A percentile compares a stretch with the other conserved stretches of the same genome.
Evolutionary conservation across 1,140 invertebrate genomes (phyloP).

Genomic region (Microplitis mediator): DNA sequence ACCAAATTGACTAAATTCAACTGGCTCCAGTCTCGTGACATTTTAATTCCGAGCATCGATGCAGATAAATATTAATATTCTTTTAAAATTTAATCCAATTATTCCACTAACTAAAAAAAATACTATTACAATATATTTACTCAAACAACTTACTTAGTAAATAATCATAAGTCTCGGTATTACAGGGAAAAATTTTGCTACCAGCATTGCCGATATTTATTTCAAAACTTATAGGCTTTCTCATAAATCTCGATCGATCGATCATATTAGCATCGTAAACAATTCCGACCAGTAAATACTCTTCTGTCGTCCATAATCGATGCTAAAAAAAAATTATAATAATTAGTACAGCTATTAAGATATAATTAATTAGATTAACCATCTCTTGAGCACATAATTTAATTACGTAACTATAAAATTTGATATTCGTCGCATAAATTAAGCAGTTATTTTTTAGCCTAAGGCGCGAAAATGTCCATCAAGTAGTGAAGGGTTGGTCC

Average conservation of each 20-base stretch:
- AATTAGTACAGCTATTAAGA: background rate
- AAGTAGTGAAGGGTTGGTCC: background rate
- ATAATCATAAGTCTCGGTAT: constrained; percentile 30
- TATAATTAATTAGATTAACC: background rate
- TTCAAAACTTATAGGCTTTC: constrained; percentile 53
- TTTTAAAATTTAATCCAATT: too few relatives aligned
- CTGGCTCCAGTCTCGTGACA: too few relatives aligned
- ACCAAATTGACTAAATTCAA: too few relatives aligned
- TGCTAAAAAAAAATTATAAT: constrained; percentile 36
- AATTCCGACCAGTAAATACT: constrained; percentile 52
- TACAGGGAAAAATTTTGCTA: constrained; percentile 45
- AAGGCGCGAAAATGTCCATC: too few relatives aligned
- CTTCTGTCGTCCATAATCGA: constrained; percentile 52
- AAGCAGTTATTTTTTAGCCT: too few relatives aligned
- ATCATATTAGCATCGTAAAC: constrained; percentile 56
- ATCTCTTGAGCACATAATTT: background rate
- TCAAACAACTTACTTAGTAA: constrained; percentile 17
- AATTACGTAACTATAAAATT: too few relatives aligned
- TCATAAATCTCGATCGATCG: constrained; percentile 49
- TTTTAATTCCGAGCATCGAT: too few relatives aligned
- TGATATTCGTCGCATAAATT: too few relatives aligned
- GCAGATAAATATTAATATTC: too few relatives aligned
- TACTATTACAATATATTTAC: too few relatives aligned
- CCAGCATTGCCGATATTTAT: constrained; percentile 56
- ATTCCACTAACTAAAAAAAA: too few relatives aligned